Base-by-base conservation (phyloP, 2,888 invertebrate genomes). In the Mythimna albipuncta region DNA sequence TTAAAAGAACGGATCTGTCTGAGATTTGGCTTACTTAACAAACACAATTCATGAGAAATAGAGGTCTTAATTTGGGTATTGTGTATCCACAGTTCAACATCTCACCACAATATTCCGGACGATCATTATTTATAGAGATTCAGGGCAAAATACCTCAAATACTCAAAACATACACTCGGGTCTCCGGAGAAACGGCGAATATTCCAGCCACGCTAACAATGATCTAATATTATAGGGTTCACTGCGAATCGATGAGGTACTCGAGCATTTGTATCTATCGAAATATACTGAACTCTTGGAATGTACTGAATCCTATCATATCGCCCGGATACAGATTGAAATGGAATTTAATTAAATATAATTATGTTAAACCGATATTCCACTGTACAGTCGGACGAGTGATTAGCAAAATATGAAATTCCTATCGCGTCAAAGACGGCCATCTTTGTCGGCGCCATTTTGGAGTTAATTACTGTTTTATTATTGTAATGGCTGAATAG, bases 341-440 rank as follows among this genome's bases (percentile, higher is more conserved):
- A 86, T 72, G 88, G 91, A 91, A 92, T 93, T 91, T 91, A 89
- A 91, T 92, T 89, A 89, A 90, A 88, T 87, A 87, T 84, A 86
- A 90, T 89, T 82, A 88, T 86, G 79, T 85, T 88, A 84, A 87
- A 84, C 84, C 81, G 78, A 85, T 89, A 87, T 85, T 86, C 62
- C 70, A 67, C 54, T 63, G 66, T 75, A 75, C 72, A 75, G 32
- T 69, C 71, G 69, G 68, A 71, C 79, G 69, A 85, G 77, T 77
- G 81, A 84, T 82, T 84, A 84, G 82, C 84, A 85, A 89, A 91
- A 91, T 91, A 90, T 90, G 86, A 89, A 90, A 91, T 91, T 90
- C 88, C 86, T 72, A 77, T 71, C 73, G 63, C 75, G 62, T 11
- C 59, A 35, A 38, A 50, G 67, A 58, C 71, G 26, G 62, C 64